Conservation (phyloP, 2,113 vertebrate genomes). For the Eptatretus burgeri region DNA sequence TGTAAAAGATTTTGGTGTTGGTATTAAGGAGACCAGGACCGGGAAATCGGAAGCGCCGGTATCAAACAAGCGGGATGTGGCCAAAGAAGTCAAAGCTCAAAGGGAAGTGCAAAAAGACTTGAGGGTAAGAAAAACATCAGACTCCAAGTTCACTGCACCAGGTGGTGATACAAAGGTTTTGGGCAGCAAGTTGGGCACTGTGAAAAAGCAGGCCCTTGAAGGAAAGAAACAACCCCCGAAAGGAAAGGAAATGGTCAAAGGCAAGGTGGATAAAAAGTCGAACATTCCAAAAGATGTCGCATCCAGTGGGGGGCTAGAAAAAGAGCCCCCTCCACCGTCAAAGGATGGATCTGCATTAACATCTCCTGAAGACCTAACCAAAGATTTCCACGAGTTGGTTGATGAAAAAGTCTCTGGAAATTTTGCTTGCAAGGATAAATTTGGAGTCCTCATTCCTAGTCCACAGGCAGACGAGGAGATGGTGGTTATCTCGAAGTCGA, state of each 20-base stretch:
- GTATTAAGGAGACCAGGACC: too few species aligned
- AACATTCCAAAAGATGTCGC: conserved; percentile 1
- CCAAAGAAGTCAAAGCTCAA: too few species aligned
- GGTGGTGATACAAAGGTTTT: too few species aligned
- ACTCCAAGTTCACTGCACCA: too few species aligned
- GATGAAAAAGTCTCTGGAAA: conserved; percentile 17
- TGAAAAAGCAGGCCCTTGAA: fast-evolving
- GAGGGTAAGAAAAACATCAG: too few species aligned
- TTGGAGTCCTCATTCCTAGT: not conserved
- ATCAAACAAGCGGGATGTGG: too few species aligned
- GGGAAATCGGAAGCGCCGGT: too few species aligned
- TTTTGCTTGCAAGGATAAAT: conserved; percentile 9
- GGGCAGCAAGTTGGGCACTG: not conserved
- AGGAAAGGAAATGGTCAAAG: conserved; percentile 38
- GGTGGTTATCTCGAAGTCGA: conserved; percentile 10
- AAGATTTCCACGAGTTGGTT: conserved; percentile 68
- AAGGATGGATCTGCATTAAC: conserved; percentile 41
- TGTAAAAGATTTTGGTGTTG: too few species aligned
- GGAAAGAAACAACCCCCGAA: conserved; percentile 13
- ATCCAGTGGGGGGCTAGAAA: conserved; percentile 14
- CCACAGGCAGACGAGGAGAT: conserved; percentile 7
- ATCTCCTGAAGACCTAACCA: conserved; percentile 80
- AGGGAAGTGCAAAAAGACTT: too few species aligned
- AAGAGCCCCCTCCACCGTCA: conserved; percentile 8
- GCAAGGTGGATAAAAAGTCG: conserved; percentile 24